Evolutionary conservation across 2,888 invertebrate genomes (phyloP).

Genomic region (Darwinula stevensoni): DNA sequence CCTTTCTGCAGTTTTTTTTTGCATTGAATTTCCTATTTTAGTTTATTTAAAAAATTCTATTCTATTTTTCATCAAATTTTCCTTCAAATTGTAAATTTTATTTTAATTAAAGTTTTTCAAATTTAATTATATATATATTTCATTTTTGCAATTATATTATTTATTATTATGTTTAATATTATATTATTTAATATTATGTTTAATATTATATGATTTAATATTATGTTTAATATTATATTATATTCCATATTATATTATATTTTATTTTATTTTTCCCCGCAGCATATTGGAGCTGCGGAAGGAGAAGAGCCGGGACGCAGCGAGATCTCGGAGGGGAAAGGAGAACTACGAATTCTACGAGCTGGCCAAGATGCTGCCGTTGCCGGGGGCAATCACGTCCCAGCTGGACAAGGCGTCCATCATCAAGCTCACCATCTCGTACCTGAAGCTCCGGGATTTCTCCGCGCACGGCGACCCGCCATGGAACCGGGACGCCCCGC

Average conservation of each 20-base stretch:
- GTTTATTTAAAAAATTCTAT: too few species aligned
- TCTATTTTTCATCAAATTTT: too few species aligned
- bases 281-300: constrained; percentile 76
- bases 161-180: too few species aligned
- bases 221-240: too few species aligned
- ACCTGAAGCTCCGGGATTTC: constrained; percentile 76
- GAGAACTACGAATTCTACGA: constrained; percentile 93
- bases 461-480: constrained; percentile 85
- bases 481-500: constrained; percentile 49
- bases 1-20: too few species aligned
- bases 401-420: constrained; percentile 74
- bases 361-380: constrained; percentile 34
- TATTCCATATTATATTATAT: background rate
- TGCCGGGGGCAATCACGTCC: constrained; percentile 50
- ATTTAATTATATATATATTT: too few species aligned
- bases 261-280: constrained; percentile 18
- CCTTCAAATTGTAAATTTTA: too few species aligned
- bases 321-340: constrained; percentile 62
- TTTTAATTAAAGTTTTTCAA: too few species aligned
- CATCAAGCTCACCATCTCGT: constrained; percentile 81
- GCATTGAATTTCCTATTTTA: too few species aligned
- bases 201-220: too few species aligned
- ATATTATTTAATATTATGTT: too few species aligned
- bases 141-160: too few species aligned
- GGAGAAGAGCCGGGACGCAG: constrained; percentile 77